Conservation (phyloP, 2,888 invertebrate genomes). For the Drosophila dives region DNA sequence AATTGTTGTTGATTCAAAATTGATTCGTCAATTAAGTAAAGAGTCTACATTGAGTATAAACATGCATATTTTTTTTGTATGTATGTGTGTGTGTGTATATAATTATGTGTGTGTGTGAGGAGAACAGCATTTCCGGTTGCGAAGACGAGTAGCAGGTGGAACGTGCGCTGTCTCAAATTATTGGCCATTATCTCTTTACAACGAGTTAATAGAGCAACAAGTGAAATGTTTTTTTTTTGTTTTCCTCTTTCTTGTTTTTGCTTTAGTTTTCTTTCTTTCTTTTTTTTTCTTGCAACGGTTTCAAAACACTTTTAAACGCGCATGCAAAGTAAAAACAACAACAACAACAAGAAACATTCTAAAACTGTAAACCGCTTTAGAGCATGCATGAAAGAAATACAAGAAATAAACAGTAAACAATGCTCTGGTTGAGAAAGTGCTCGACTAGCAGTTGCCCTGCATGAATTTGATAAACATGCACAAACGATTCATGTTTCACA, state of each 20-base stretch:
- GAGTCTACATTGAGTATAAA: background rate
- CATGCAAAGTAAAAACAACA: conserved; percentile 63
- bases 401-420: background rate
- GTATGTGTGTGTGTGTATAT: background rate
- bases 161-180: conserved; percentile 54
- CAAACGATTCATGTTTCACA: background rate
- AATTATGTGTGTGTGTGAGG: background rate
- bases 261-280: background rate
- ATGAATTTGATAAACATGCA: background rate
- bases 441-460: background rate
- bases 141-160: conserved; percentile 28
- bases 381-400: conserved; percentile 10
- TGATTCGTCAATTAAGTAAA: conserved; percentile 22
- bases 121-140: conserved; percentile 50
- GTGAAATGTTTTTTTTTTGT: conserved; percentile 43
- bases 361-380: conserved; percentile 54
- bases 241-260: background rate
- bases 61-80: background rate
- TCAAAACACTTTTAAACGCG: conserved; percentile 57
- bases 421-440: background rate
- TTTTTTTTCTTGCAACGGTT: conserved; percentile 13
- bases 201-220: conserved; percentile 75
- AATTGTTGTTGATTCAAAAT: conserved; percentile 30
- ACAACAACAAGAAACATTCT: conserved; percentile 38
- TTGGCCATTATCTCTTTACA: conserved; percentile 47